Conservation (phyloP, 2,113 vertebrate species). For the Osmerus eperlanus region DNA sequence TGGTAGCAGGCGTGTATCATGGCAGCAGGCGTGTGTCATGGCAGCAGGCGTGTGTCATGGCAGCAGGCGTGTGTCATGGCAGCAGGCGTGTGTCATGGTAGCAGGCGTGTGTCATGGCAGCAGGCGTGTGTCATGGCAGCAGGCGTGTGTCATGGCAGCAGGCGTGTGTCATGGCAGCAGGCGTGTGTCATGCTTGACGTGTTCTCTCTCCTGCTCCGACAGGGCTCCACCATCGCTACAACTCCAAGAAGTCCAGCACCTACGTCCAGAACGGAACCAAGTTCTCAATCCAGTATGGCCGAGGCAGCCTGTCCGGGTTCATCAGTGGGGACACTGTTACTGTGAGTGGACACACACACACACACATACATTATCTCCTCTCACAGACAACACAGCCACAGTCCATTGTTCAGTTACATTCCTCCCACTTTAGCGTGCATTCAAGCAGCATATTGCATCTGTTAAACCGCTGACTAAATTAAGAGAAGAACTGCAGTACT, state of each 20-base stretch:
- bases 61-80: neutral
- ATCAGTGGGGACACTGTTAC: slow-evolving; percentile 79
- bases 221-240: slow-evolving; percentile 84
- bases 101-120: too few species aligned
- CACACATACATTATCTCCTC: neutral
- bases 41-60: too few species aligned
- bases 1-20: too few species aligned
- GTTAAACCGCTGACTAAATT: neutral
- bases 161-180: too few species aligned
- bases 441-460: neutral
- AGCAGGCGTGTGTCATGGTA: too few species aligned
- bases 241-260: slow-evolving; percentile 76
- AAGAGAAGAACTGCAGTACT: neutral
- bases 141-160: too few species aligned
- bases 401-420: slow-evolving; percentile 38
- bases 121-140: too few species aligned
- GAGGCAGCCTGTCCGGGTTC: slow-evolving; percentile 76
- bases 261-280: slow-evolving; percentile 71
- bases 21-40: too few species aligned
- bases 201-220: neutral
- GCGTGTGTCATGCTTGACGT: neutral
- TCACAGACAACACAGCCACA: neutral
- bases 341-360: slow-evolving; percentile 59
- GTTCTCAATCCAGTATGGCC: slow-evolving; percentile 80
- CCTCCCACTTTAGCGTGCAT: slow-evolving; percentile 11